A percentile compares a stretch with the other conserved stretches of the same genome.
phyloP scores from a whole-genome alignment of 2,113 vertebrate species.

The Salvelinus sp. region DNA sequence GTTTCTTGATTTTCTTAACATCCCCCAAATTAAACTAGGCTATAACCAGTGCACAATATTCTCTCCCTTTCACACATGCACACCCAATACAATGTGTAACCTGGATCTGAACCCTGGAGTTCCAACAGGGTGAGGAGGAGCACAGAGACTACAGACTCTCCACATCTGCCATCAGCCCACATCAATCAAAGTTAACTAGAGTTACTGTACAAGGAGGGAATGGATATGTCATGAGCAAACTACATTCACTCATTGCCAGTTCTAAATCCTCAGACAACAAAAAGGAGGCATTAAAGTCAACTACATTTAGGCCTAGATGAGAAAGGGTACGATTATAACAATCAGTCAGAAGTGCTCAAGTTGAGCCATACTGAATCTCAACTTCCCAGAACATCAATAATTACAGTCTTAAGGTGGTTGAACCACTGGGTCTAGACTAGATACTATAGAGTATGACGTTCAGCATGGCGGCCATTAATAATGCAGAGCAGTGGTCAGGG shows the following conservation, averaged over 20 bases:
- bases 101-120: no score
- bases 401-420: not conserved
- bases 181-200: no score
- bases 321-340: not conserved
- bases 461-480: slow-evolving; percentile 34
- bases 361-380: not conserved
- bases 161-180: no score
- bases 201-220: not conserved
- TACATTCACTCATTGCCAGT: not conserved
- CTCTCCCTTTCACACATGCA: no score
- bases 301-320: not conserved
- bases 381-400: not conserved
- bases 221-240: not conserved
- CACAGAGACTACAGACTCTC: no score
- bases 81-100: no score
- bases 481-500: slow-evolving; percentile 20
- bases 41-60: no score
- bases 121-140: no score
- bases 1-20: no score
- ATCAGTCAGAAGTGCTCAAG: not conserved
- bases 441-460: not conserved
- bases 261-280: not conserved
- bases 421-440: slow-evolving; percentile 14
- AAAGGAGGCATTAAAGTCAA: not conserved
- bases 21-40: no score